Percentiles rank a stretch among this genome's conserved stretches.
Evolutionary conservation across 2,888 invertebrate genomes (phyloP).

Genomic region (Byasa hedistus): DNA sequence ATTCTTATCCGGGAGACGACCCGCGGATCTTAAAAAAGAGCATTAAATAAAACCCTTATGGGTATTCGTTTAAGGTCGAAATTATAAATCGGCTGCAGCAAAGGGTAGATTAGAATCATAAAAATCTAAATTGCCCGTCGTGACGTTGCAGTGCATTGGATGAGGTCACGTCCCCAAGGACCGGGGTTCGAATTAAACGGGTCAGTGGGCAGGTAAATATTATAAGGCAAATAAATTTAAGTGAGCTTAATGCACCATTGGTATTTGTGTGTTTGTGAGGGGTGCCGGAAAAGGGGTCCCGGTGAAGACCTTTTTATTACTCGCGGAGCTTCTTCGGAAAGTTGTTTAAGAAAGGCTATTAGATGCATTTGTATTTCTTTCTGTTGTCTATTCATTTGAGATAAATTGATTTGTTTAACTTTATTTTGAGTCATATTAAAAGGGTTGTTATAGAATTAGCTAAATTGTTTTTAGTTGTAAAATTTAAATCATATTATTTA

Average conservation of each 20-base stretch:
- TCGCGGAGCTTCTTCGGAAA: constrained; percentile 16
- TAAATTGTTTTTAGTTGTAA: too few species aligned
- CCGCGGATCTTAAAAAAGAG: too few species aligned
- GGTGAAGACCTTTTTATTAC: constrained; percentile 28
- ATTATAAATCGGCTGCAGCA: not conserved
- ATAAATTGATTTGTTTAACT: constrained; percentile 1
- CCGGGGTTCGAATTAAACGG: constrained; percentile 65
- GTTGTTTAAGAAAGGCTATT: constrained; percentile 12
- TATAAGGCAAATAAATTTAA: constrained; percentile 74
- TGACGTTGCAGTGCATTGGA: constrained; percentile 63
- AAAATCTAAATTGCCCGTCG: constrained; percentile 49
- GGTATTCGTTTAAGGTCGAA: constrained; percentile 2
- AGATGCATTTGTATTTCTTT: not conserved
- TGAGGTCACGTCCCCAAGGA: constrained; percentile 58
- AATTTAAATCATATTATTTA: too few species aligned
- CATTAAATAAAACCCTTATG: too few species aligned
- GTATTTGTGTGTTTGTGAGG: constrained; percentile 58
- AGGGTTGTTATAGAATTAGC: too few species aligned
- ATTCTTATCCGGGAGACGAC: too few species aligned
- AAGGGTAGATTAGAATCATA: constrained; percentile 16
- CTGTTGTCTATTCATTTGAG: constrained; percentile 1
- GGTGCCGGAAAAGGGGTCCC: constrained; percentile 38
- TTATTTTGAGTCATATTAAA: too few species aligned
- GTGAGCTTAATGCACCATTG: constrained; percentile 73
- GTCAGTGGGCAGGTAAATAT: constrained; percentile 76